Evolutionary conservation across 1,140 invertebrate species (phyloP).

Genomic region (Ceratoteleas bidentatus): DNA sequence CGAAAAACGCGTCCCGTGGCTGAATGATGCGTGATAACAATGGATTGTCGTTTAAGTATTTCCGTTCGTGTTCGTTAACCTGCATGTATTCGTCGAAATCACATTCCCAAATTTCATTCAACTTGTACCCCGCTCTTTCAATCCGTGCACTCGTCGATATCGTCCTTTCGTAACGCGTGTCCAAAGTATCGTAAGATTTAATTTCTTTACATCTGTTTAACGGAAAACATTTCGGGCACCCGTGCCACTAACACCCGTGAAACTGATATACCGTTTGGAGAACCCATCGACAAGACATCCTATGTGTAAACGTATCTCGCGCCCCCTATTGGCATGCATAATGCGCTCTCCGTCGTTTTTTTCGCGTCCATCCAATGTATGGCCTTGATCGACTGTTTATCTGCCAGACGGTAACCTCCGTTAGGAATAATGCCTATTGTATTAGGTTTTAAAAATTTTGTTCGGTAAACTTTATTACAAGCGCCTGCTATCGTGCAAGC

Average conservation of each 20-base stretch:
- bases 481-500: slow-evolving; percentile 6
- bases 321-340: background rate
- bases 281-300: slow-evolving; percentile 31
- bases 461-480: slow-evolving; percentile 9
- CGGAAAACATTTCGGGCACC: slow-evolving; percentile 19
- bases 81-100: background rate
- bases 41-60: slow-evolving; percentile 7
- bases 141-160: background rate
- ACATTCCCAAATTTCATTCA: slow-evolving; percentile 17
- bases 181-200: background rate
- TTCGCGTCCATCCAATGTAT: slow-evolving; percentile 8
- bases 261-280: slow-evolving; percentile 36
- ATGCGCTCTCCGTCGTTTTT: slow-evolving; percentile 2
- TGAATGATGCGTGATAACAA: background rate
- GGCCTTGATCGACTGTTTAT: slow-evolving; percentile 13
- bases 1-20: slow-evolving; percentile 61
- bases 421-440: slow-evolving; percentile 8
- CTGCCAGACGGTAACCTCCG: background rate
- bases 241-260: slow-evolving; percentile 51
- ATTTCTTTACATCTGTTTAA: slow-evolving; percentile 5
- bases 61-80: background rate
- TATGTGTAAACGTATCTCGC: background rate
- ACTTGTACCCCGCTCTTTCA: background rate
- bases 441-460: slow-evolving; percentile 52
- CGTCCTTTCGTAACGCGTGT: background rate